Percentiles rank a stretch among this genome's conserved stretches.
phyloP scores from a whole-genome alignment of 2,888 invertebrate genomes.

The Torymus aiolomorphi region DNA sequence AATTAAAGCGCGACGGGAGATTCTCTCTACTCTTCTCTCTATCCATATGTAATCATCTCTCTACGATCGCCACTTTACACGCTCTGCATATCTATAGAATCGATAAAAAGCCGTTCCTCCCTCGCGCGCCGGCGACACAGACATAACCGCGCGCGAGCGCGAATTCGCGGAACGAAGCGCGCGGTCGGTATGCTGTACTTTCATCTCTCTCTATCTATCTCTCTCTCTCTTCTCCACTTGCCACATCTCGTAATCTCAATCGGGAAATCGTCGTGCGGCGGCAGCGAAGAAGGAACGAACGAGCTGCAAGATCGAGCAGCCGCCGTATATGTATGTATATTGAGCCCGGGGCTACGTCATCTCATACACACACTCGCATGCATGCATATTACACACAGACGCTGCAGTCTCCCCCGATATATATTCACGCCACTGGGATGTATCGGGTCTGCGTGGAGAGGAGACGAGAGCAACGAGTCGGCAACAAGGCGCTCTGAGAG shows the following conservation, averaged over 20 bases:
- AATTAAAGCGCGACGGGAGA: too few species aligned
- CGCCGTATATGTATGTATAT: not conserved
- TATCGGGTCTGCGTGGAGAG: slow-evolving; percentile 2
- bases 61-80: too few species aligned
- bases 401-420: slow-evolving; percentile 10
- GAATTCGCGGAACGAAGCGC: too few species aligned
- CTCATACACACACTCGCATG: not conserved
- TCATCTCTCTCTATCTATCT: slow-evolving; percentile 33
- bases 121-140: too few species aligned
- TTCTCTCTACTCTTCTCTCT: too few species aligned
- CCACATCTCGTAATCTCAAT: slow-evolving; percentile 31
- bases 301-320: slow-evolving; percentile 23
- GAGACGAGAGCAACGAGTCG: slow-evolving; percentile 43
- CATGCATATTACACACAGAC: not conserved
- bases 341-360: slow-evolving; percentile 10
- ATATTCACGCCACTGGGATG: slow-evolving; percentile 48
- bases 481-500: slow-evolving; percentile 65
- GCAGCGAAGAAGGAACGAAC: slow-evolving; percentile 2
- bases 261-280: slow-evolving; percentile 39
- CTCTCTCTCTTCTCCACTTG: not conserved
- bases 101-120: too few species aligned
- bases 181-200: not conserved
- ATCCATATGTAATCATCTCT: too few species aligned
- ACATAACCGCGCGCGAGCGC: too few species aligned
- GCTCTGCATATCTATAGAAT: too few species aligned